Base-by-base conservation (phyloP, 2,113 vertebrate genomes). In the Labeo catla region DNA sequence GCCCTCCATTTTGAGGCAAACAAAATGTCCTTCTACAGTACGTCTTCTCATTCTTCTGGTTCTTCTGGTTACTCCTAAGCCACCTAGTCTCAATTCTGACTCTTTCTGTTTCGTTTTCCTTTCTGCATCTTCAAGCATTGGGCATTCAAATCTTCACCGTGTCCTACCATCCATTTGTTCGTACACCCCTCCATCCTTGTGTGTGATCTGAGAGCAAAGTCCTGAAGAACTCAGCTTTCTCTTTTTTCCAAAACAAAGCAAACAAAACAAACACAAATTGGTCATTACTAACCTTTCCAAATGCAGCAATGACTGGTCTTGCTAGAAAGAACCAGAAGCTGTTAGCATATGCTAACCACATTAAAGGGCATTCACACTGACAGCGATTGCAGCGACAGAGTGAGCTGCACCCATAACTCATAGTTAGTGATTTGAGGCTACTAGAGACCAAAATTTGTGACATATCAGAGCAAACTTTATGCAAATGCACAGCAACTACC, bases 141-240 rank as follows among this genome's bases (percentile, higher is more conserved):
- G 36, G 11, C 39, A 54, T 84, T 54, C 19, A 73, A 13, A 59
- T 23, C 50, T 57, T 59, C 47, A 68, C 8, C 21, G 16, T 83
- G 81, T 54, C 16, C n/a, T 8, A 52, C 63, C 52, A 57, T 74
- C 50, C 68, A 84, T 83, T 13, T n/a, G 13, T 86, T 15, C 2
- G 43, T 50, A 54, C 28, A 52, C 68, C 47, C 74, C 28, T 77
- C 61, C 87, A 81, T 76, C 77, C 63, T 84, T 34, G 47, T 81
- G 88, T 87, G 79, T 87, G 73, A 66, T 61, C 76, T 85, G 82
- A 87, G 85, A 87, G 86, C 82, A 87, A 83, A 87, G 77, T 78
- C 70, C 52, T 73, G 76, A n/a, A 85, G 72, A 89, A 34, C 15
- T 73, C 49, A 63, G 39, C 36, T n/a, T 19, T 80, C 3, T 8